Base-by-base conservation (phyloP, 2,888 invertebrate species). In the Imbricaverruca yamaguchii region DNA sequence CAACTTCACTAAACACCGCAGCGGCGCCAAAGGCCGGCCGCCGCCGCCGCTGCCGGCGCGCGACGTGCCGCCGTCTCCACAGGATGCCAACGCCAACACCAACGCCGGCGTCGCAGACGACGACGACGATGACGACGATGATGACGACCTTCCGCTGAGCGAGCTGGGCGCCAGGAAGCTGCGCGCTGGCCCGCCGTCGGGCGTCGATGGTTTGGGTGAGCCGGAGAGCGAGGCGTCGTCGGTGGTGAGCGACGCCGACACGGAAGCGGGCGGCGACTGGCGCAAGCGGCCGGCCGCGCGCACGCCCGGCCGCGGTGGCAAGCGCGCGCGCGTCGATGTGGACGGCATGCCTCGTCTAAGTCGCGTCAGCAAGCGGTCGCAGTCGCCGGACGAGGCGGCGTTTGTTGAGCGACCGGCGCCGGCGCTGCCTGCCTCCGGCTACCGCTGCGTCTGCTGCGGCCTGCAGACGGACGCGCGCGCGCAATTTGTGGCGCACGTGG, bases 1-100 rank as follows among this genome's bases (percentile, higher is more conserved):
- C 79, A 79, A 79, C 79, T 79, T 57, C 59, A 12, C 23, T 23
- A 56, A 59, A 15, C 79, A 79, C 79, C 56, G 79, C 78, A n/a
- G 78, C 79, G 57, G 57, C 25, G 57, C 23, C 3, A n/a, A 56
- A 23, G 56, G 79, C 23, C 57, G 79, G 7, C 79, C 57, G 23
- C 55, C 79, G 57, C 56, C 18, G 23, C 57, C 79, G 57, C n/a
- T 12, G 57, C 7, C 57, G 23, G 23, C 57, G 74, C 53, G 53
- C 53, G 53, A 39, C 53, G 7, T 18, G 53, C 53, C 53, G 12
- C 74, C 74, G 39, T 12, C 18, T n/a, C 67, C 9, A 0, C 12
- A 39, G 23, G 11, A 6, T 21, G 23, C 15, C 69, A 69, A n/a
- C 39, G 77, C 56, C 77, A 10, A 0, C 74, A 18, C 12, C 74